These are phyloP conservation scores for Iguana delicatissima DNA, from an alignment of 2,797 vertebrate species.

Conservation along the genomic window DNA sequence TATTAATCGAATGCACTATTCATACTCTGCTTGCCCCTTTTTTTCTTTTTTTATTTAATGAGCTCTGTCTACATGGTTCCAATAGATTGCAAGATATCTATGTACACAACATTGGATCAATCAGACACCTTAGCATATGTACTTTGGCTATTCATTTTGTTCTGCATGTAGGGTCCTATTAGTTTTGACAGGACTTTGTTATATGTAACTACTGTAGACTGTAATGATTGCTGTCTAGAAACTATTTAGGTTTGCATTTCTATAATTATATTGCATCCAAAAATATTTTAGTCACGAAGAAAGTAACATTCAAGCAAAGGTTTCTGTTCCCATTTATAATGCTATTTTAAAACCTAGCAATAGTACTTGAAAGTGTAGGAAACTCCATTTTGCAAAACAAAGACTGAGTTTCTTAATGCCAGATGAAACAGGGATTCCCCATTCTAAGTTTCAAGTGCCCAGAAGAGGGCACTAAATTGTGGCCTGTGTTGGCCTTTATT, in stretches of 20 bases:
- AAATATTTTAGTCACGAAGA: not conserved
- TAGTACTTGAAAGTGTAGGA: not conserved
- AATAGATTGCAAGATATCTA: not conserved
- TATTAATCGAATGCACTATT: not conserved
- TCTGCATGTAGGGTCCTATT: not conserved
- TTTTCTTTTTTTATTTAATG: not conserved
- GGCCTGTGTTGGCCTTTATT: conserved; percentile 34
- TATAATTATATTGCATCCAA: not conserved
- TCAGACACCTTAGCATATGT: not conserved
- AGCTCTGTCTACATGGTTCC: not conserved
- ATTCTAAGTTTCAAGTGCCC: conserved; percentile 36
- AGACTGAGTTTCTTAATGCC: not conserved
- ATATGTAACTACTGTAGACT: not conserved
- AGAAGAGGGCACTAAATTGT: conserved; percentile 76
- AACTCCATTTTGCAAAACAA: not conserved
- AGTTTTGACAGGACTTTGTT: not conserved
- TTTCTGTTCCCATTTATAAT: accelerated
- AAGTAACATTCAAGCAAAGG: accelerated
- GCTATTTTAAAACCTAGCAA: not conserved
- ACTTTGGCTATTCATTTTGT: not conserved
- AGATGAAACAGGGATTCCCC: not conserved
- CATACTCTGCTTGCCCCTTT: not conserved
- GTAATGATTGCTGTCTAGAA: not conserved
- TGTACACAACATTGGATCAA: not conserved
- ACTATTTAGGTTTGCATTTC: not conserved